Evolutionary conservation across 1,140 invertebrate genomes (phyloP), one percentile per base, ranked within the genome.

Genomic region (Pseudomyrmex gracilis): DNA sequence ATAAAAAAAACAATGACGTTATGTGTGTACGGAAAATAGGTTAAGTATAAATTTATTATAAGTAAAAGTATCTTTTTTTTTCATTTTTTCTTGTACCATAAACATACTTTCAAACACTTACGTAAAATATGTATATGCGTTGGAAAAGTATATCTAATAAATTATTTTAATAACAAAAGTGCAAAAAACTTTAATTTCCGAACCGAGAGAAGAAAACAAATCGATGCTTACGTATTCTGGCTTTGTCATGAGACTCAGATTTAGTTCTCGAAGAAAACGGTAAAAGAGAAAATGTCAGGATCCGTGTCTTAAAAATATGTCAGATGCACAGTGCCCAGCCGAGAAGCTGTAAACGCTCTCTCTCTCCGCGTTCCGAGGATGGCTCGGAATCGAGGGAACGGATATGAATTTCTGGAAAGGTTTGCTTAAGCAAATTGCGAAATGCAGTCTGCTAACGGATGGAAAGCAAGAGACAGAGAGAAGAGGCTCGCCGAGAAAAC

Each of bases 381-480:
- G 70, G n/a, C 51, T 45, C 22, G 55, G n/a, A 13, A 24, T 57
- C 15, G 63, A 43, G 34, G 60, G 43, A 86, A 76, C 86, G 89
- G 86, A 90, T 91, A 91, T 91, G 90, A 91, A 91, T 91, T 90
- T 91, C 90, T 80, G 76, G 90, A 78, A 89, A 88, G 89, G 90
- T 91, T 91, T 91, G 90, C 90, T 91, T 90, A 91, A 88, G 90
- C 89, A 91, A 91, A 91, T 91, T 91, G 89, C 90, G 88, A 90
- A 89, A 89, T 55, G 89, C 57, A 85, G 87, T 77, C 84, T 76
- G 49, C 51, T 45, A 51, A 55, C 49, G 71, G 15, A 70, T 64
- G 74, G 55, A 49, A 73, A 8, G 53, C 13, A 66, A 66, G 66
- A 49, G 66, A 49, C 10, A 1, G 22, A 71, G 78, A 15, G 47